Evolutionary conservation across 2,797 vertebrate genomes (phyloP).

Genomic region (Coranthus polyacanthus): DNA sequence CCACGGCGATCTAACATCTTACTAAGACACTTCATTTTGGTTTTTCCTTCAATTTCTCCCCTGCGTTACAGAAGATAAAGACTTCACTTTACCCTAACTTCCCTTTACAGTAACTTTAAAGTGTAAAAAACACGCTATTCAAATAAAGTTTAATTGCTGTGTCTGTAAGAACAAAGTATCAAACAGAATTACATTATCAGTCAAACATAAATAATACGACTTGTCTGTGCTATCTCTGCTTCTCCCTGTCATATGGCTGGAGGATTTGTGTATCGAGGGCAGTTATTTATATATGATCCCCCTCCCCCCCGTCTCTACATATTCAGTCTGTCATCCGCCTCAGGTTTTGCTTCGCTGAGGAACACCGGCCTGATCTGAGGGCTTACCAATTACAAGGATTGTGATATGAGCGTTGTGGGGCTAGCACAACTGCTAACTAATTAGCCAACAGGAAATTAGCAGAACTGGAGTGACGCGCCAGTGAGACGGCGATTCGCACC

Average conservation of each 20-base stretch:
- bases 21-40: too few relatives aligned
- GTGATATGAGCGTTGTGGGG: slow-evolving; percentile 42
- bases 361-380: slow-evolving; percentile 39
- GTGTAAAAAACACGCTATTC: too few relatives aligned
- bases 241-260: slow-evolving; percentile 25
- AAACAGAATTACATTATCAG: slow-evolving; percentile 10
- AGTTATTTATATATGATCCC: slow-evolving; percentile 75
- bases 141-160: too few relatives aligned
- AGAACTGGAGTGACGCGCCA: slow-evolving; percentile 45
- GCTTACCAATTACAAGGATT: slow-evolving; percentile 65
- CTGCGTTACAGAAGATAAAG: too few relatives aligned
- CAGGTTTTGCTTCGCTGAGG: slow-evolving; percentile 35
- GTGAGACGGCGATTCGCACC: slow-evolving; percentile 49
- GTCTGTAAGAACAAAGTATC: too few relatives aligned
- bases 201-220: background rate
- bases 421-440: slow-evolving; percentile 63
- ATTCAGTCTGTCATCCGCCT: slow-evolving; percentile 44
- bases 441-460: slow-evolving; percentile 70
- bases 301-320: background rate
- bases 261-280: slow-evolving; percentile 61
- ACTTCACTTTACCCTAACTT: too few relatives aligned
- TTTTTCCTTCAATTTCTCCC: too few relatives aligned
- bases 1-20: too few relatives aligned
- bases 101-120: too few relatives aligned
- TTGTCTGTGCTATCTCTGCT: slow-evolving; percentile 2